Conservation (phyloP, 2,113 vertebrate genomes). For the Myotis lucifugus region DNA sequence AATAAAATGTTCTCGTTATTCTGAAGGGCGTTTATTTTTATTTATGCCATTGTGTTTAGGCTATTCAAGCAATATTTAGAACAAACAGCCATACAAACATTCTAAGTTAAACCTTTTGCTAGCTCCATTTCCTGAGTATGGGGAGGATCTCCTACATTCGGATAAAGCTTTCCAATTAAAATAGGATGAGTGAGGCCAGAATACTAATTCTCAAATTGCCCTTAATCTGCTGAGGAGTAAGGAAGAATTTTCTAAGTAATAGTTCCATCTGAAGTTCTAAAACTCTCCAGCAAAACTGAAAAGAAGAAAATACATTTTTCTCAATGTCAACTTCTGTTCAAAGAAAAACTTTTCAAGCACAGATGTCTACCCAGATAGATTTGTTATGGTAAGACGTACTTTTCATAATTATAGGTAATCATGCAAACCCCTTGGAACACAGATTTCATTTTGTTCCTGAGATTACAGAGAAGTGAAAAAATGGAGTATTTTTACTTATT, state of each 20-base stretch:
- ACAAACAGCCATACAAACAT: conserved; percentile 38
- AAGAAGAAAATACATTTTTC: conserved; percentile 57
- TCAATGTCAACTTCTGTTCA: conserved; percentile 47
- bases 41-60: conserved; percentile 52
- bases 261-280: conserved; percentile 17
- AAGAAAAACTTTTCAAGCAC: conserved; percentile 37
- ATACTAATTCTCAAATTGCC: conserved; percentile 65
- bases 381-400: conserved; percentile 57
- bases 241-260: conserved; percentile 56
- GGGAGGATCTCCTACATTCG: not conserved
- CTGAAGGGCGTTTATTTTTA: conserved; percentile 70
- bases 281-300: not conserved
- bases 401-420: conserved; percentile 68
- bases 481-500: conserved; percentile 67
- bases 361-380: conserved; percentile 52
- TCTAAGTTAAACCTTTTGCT: conserved; percentile 32
- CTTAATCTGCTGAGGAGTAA: conserved; percentile 8
- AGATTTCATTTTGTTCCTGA: conserved; percentile 69
- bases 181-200: not conserved
- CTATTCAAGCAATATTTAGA: conserved; percentile 21
- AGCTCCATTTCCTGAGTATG: not conserved
- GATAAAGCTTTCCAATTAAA: conserved; percentile 48
- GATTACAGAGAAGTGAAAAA: conserved; percentile 69
- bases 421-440: conserved; percentile 52
- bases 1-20: conserved; percentile 58